Evolutionary conservation across 2,888 invertebrate genomes (phyloP).

Genomic region (Rosalia funebris): DNA sequence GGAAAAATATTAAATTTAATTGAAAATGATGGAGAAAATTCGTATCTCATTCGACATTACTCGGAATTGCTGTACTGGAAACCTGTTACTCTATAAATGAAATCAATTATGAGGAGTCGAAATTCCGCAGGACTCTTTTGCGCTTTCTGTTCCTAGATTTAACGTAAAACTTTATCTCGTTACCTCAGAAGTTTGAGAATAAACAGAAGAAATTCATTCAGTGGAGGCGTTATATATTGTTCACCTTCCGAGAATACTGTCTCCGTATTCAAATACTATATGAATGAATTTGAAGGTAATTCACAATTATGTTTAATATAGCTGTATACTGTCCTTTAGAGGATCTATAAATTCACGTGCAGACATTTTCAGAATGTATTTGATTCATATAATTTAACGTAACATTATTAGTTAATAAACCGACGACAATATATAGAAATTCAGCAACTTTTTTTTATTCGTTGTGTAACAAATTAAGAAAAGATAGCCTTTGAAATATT

Average conservation of each 20-base stretch:
- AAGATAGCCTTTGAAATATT: too few relatives aligned
- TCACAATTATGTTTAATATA: too few relatives aligned
- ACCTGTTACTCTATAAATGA: slow-evolving; percentile 32
- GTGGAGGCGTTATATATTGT: slow-evolving; percentile 12
- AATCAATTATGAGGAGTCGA: slow-evolving; percentile 27
- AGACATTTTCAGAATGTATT: too few relatives aligned
- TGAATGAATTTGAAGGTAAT: too few relatives aligned
- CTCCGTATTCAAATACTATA: background rate
- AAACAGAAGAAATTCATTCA: slow-evolving; percentile 15
- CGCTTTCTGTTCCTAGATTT: slow-evolving; percentile 6
- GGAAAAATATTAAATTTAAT: slow-evolving; percentile 43
- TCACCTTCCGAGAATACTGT: background rate
- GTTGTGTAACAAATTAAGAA: too few relatives aligned
- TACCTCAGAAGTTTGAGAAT: slow-evolving; percentile 10
- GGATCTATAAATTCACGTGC: too few relatives aligned
- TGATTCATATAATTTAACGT: too few relatives aligned
- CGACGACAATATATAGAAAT: too few relatives aligned
- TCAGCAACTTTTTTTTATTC: too few relatives aligned
- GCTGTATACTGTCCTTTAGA: too few relatives aligned
- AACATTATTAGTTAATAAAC: too few relatives aligned
- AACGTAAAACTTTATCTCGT: slow-evolving; percentile 10
- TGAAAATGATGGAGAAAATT: slow-evolving; percentile 34
- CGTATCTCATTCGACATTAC: slow-evolving; percentile 8
- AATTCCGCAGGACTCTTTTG: slow-evolving; percentile 4
- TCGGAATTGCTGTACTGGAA: slow-evolving; percentile 19